Evolutionary conservation across 2,888 invertebrate genomes (phyloP), one percentile per base, ranked within the genome.

Genomic region (Dichetophora obliterata): DNA sequence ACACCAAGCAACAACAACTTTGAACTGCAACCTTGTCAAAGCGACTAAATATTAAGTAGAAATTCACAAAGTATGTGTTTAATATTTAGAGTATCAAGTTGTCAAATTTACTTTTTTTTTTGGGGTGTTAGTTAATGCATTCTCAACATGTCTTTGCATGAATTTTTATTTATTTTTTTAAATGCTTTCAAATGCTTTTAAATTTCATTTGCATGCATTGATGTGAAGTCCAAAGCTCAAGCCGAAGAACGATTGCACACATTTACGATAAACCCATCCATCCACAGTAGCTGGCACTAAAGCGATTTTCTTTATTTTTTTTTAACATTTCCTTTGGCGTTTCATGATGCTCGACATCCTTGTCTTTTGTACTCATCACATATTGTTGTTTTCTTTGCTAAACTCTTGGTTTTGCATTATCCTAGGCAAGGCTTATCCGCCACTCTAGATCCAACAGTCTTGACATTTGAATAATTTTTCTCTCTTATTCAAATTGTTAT

Each of bases 381-480:
- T 5, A 3, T 14, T 22, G 22, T 54, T 61, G 27, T 72, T 52
- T 34, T n/a, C 61, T 34, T 61, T 48, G 11, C 68, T 22, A 16
- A 24, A 9, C 19, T 66, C 34, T 43, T 43, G 66, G 22, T 24
- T 66, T 66, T 34, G 19, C 57, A 22, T 66, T 34, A 70, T 54
- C 19, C 24, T n/a, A 8, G 9, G n/a, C 24, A 6, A 24, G 43
- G 43, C 34, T 66, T 52, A 65, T 66, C 66, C 66, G 34, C 74
- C 48, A 50, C 43, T 31, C 24, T 37, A 66, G 54, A 66, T 66
- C 24, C 34, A 27, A 54, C 43, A 50, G 27, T 11, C 24, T 37
- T 74, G 66, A 66, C 74, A 65, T 74, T 65, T 74, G 66, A 74
- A 74, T 74, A 66, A 74, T 74, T 66, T 74, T 66, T 54, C 74